phyloP scores from a whole-genome alignment of 2,888 invertebrate species.

The Formica aserva region DNA sequence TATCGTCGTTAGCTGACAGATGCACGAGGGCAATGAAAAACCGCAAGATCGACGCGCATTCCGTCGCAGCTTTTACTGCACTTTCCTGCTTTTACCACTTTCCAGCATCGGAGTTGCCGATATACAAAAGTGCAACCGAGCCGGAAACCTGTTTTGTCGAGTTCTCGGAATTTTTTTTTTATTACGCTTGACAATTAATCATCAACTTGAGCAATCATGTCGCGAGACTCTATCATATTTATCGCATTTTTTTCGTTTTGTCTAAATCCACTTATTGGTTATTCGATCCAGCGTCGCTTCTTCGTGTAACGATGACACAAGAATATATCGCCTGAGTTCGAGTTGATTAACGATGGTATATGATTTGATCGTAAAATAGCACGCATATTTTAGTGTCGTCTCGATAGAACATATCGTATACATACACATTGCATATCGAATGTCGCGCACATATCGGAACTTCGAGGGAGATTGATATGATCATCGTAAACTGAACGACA shows the following conservation, averaged over 20 bases:
- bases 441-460: not conserved
- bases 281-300: not conserved
- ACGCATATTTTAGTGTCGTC: not conserved
- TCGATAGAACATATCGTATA: not conserved
- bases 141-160: conserved; percentile 67
- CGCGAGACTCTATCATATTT: not conserved
- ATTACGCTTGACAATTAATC: conserved; percentile 43
- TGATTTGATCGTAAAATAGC: not conserved
- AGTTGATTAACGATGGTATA: not conserved
- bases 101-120: conserved; percentile 57
- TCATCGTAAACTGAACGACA: not conserved
- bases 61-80: conserved; percentile 68
- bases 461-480: conserved; percentile 1
- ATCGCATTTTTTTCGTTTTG: not conserved
- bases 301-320: not conserved
- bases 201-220: not conserved
- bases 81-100: conserved; percentile 74
- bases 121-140: conserved; percentile 60
- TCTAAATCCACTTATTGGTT: not conserved
- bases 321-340: not conserved
- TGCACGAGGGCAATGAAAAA: conserved; percentile 51
- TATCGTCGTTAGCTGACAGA: conserved; percentile 7
- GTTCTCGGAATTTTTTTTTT: conserved; percentile 55
- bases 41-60: conserved; percentile 67
- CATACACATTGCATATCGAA: not conserved